phyloP scores from a whole-genome alignment of 1,140 invertebrate genomes.

The Elymnias hypermnestra region DNA sequence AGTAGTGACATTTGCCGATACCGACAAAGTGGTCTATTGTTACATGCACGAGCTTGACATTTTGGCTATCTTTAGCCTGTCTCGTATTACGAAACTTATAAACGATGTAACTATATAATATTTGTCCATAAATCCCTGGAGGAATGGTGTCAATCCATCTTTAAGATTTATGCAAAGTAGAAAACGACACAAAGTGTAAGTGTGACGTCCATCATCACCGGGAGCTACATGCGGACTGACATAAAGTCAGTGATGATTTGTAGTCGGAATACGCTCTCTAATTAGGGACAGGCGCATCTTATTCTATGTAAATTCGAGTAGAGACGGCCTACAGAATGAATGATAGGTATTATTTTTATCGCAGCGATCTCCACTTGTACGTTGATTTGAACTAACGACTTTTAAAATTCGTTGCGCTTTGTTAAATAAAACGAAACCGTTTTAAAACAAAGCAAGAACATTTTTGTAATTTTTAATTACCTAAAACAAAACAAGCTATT shows the following conservation, averaged over 20 bases:
- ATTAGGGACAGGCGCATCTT: constrained; percentile 55
- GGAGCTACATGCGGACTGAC: constrained; percentile 39
- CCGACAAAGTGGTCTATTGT: constrained; percentile 17
- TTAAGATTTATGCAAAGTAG: constrained; percentile 21
- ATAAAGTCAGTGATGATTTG: constrained; percentile 55
- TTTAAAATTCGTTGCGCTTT: constrained; percentile 21
- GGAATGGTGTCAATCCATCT: constrained; percentile 16
- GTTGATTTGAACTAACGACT: constrained; percentile 34
- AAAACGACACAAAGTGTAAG: constrained; percentile 19
- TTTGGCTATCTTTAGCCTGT: constrained; percentile 14
- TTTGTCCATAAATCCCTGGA: constrained; percentile 6
- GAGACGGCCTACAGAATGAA: constrained; percentile 38
- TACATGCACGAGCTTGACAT: constrained; percentile 25
- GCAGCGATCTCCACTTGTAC: constrained; percentile 23
- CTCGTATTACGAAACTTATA: constrained; percentile 1
- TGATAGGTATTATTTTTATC: constrained; percentile 38
- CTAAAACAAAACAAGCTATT: no score
- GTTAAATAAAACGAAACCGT: background rate
- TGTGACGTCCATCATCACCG: constrained; percentile 33
- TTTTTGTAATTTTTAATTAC: no score
- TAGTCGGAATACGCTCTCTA: constrained; percentile 41
- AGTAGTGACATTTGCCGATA: constrained; percentile 14
- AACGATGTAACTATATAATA: background rate
- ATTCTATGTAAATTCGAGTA: constrained; percentile 64
- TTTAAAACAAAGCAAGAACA: background rate